Conservation (phyloP, 2,888 invertebrate species). For the Zootermopsis nevadensis region DNA sequence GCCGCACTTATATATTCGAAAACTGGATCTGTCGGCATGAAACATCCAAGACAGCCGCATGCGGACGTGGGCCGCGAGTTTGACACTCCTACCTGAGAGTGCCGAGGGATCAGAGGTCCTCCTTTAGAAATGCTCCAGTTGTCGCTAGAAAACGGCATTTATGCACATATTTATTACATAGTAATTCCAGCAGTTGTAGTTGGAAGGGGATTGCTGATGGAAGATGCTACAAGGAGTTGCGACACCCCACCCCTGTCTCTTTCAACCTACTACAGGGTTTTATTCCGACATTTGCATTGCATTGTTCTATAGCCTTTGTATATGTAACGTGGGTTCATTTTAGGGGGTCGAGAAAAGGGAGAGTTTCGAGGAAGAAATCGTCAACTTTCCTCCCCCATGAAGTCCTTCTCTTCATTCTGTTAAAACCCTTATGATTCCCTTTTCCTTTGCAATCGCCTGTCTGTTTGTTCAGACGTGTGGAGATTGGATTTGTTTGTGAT, state of each 20-base stretch:
- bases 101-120: too few species aligned
- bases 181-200: not conserved
- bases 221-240: not conserved
- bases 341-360: not conserved
- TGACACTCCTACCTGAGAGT: too few species aligned
- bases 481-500: constrained; percentile 8
- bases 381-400: constrained; percentile 2
- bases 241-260: not conserved
- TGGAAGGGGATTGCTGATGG: not conserved
- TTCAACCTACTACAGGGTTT: constrained; percentile 1
- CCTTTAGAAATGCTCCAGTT: too few species aligned
- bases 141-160: not conserved
- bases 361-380: not conserved
- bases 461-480: too few species aligned
- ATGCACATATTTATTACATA: not conserved
- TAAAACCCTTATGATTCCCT: constrained; percentile 3
- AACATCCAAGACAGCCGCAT: too few species aligned
- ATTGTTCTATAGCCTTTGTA: not conserved
- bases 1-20: too few species aligned
- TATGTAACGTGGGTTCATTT: not conserved
- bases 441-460: constrained; percentile 3
- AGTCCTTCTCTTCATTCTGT: not conserved
- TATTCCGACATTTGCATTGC: not conserved
- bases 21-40: too few species aligned
- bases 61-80: too few species aligned